Conservation (phyloP, 2,797 vertebrate genomes). For the Schizopygopsis malacanthus region DNA sequence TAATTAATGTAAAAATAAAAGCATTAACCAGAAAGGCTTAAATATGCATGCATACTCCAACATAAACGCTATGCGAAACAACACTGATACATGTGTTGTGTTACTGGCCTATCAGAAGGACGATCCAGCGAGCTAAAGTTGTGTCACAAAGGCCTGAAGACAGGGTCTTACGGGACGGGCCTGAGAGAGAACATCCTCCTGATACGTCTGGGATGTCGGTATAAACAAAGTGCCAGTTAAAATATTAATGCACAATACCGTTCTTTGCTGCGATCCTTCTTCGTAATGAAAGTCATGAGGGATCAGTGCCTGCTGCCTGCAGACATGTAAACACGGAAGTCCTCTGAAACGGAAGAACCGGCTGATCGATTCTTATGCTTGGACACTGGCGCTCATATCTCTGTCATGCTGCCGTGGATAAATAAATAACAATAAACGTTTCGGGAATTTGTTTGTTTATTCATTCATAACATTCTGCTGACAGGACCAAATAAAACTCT, state of each 20-base stretch:
- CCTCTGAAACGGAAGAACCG: slow-evolving; percentile 3
- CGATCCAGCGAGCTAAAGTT: slow-evolving; percentile 36
- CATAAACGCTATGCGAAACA: neutral
- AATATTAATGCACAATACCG: slow-evolving; percentile 68
- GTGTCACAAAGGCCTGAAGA: slow-evolving; percentile 37
- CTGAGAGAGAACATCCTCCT: neutral
- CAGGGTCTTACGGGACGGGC: slow-evolving; percentile 20
- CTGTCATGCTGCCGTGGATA: neutral
- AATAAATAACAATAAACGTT: neutral
- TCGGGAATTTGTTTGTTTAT: neutral
- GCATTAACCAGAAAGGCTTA: neutral
- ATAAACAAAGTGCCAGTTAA: neutral
- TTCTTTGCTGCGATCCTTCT: slow-evolving; percentile 74
- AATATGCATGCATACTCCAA: too few relatives aligned
- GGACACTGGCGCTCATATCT: neutral
- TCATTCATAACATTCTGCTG: neutral
- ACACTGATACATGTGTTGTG: neutral
- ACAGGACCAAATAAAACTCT: neutral
- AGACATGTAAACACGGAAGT: slow-evolving; percentile 74
- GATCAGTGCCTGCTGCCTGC: neutral
- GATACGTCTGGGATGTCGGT: neutral
- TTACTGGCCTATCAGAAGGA: slow-evolving; percentile 34
- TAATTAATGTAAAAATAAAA: neutral
- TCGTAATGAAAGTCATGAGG: slow-evolving; percentile 79
- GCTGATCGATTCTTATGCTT: neutral